Base-by-base conservation (phyloP, 2,888 invertebrate species). In the Arenicola marina region DNA sequence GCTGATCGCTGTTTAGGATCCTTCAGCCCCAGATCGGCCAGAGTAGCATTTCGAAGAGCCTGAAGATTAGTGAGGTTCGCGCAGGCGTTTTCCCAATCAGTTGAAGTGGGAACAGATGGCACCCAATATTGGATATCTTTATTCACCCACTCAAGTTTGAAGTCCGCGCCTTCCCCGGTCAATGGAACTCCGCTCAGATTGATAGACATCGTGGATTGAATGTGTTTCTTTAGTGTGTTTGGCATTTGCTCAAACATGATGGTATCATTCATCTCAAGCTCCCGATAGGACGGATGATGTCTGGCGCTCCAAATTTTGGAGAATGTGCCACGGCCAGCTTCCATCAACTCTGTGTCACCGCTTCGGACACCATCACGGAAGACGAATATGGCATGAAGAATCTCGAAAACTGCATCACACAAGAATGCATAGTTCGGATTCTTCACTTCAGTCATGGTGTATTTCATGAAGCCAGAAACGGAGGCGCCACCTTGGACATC, bases 361-460 rank as follows among this genome's bases (percentile, higher is more conserved):
- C 28, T 29, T 11, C 53, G 53, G 4, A 53, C 31, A 15, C 53
- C 53, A 15, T 7, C 53, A 7, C 53, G 7, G 31, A 15, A 53
- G 11, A 53, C 15, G 31, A 53, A 53, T 29, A 53, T 29, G 7
- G 28, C 15, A 28, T 53, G 11, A 28, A 53, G 26, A 15, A 53
- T 24, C 31, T 53, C 53, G 29, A 24, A 53, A 28, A 21, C 11
- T 11, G 29, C 15, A 31, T 53, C 53, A 11, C 26, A 24, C 26
- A 24, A 28, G 31, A 53, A 53, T 15, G 31, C 15, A 21, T 53
- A 53, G 53, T 53, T 53, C 11, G 26, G 29, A 53, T 53, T 31
- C 28, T 53, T 24, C 7, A 21, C 31, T 7, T 24, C 26, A 11
- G 7, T 53, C 53, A 28, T 29, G 29, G 21, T 24, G 31, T 29